A percentile compares a stretch with the other conserved stretches of the same genome.
These are phyloP conservation scores for Athalia rosae DNA, from an alignment of 2,888 invertebrate genomes.

Conservation along the genomic window DNA sequence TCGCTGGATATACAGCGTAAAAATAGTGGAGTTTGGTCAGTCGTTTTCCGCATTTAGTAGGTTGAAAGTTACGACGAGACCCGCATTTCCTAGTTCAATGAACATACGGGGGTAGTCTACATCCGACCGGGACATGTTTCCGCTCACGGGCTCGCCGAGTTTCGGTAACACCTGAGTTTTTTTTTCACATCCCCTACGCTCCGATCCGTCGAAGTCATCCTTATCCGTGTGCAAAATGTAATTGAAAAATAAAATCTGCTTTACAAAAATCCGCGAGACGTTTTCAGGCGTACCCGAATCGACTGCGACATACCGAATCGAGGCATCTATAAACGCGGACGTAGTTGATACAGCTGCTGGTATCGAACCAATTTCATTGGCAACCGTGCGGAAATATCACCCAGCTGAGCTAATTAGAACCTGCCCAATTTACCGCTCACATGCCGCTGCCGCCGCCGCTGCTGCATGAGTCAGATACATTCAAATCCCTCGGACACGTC, in stretches of 20 bases:
- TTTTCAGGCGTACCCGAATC: no score
- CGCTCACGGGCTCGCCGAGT: no score
- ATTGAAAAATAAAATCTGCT: no score
- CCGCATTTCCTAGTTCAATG: constrained; percentile 30
- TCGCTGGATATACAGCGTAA: no score
- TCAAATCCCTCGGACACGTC: constrained; percentile 9
- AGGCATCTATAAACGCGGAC: no score
- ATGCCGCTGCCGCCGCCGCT: background rate
- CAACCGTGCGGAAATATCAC: constrained; percentile 9
- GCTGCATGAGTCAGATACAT: constrained; percentile 21
- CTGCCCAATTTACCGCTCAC: constrained; percentile 9
- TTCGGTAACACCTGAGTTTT: no score
- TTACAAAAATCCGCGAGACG: no score
- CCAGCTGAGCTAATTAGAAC: constrained; percentile 29
- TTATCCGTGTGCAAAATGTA: no score
- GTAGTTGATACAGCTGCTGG: background rate
- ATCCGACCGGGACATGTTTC: no score
- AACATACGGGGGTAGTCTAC: background rate
- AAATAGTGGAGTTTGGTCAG: background rate
- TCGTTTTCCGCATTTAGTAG: background rate
- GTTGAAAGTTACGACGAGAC: background rate
- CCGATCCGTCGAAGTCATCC: no score
- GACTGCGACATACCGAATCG: no score
- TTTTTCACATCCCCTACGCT: no score
- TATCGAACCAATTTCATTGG: constrained; percentile 33